Conservation (phyloP, 92 coral and sea anemone species). For the Heliopora coerulea region DNA sequence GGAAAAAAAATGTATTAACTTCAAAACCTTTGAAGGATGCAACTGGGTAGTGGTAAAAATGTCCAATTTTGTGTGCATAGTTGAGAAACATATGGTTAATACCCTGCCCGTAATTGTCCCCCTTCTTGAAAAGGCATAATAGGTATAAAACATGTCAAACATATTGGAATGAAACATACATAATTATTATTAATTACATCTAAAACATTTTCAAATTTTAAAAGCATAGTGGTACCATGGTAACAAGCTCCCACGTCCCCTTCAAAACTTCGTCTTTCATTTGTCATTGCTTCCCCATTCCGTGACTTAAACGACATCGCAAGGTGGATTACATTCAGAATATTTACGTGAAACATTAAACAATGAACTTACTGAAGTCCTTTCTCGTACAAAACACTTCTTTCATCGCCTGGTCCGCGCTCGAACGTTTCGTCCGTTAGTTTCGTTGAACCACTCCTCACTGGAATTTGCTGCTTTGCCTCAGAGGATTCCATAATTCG, state of each 20-base stretch:
- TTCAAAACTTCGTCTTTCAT: neutral
- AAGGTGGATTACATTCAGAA: neutral
- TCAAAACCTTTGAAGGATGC: no score
- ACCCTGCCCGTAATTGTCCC: no score
- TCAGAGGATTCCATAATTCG: slow-evolving; percentile 8
- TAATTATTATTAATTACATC: no score
- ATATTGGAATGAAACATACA: no score
- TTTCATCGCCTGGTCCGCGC: slow-evolving; percentile 9
- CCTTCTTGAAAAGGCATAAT: no score
- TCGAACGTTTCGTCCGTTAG: slow-evolving; percentile 1
- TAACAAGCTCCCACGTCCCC: neutral
- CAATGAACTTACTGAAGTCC: slow-evolving; percentile 32
- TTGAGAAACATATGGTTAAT: no score
- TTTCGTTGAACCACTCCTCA: neutral
- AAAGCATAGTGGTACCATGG: neutral
- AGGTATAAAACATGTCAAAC: no score
- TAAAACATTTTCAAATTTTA: no score
- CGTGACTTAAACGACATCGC: neutral
- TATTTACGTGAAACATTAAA: neutral
- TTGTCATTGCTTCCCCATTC: neutral
- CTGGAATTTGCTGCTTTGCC: neutral
- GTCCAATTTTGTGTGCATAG: no score
- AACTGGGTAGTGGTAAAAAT: no score
- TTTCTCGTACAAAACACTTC: slow-evolving; percentile 33
- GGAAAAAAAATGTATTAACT: neutral